Evolutionary conservation across 2,113 vertebrate species (phyloP), one percentile per base, ranked within the genome.

Genomic region (Microtus montanus): DNA sequence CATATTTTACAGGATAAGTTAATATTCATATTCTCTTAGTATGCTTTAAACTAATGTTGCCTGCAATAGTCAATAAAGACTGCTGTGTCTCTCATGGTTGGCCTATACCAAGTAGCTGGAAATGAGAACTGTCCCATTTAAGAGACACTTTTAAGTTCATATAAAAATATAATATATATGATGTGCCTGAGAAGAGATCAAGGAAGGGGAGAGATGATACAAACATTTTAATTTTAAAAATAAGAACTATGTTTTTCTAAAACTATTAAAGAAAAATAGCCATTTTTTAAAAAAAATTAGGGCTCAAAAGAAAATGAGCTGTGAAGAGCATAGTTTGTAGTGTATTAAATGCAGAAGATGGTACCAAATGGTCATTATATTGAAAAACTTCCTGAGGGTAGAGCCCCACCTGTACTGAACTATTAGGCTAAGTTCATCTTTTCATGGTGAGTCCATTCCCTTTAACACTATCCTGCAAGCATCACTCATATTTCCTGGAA

Each of bases 341-440:
- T 87, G 78, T 75, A n/a, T 84, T 83, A 47, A 96, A 94, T 93
- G 96, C 96, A 96, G 90, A 92, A 96, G 96, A 96, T 98, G 95
- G 94, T 58, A 89, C 63, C 20, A 94, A 97, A 93, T 95, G 89
- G 58, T 28, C 80, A n/a, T n/a, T 89, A 73, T 89, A 93, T 86
- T 94, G 71, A 96, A 87, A 44, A 54, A 38, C 47, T 94, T 96
- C 94, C 96, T 89, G 17, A 70, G 73, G 86, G 35, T 22, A 47
- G 49, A 89, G 89, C 33, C 84, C 85, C 93, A 83, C 68, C 73
- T 95, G 92, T 89, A 74, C 5, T n/a, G n/a, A n/a, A n/a, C 58
- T 52, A 33, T 79, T 47, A 85, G 24, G 68, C 33, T 93, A 22
- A 33, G 87, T 92, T 20, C 54, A 41, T 75, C 5, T 6, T 30